A percentile compares a stretch with the other conserved stretches of the same genome.
These are phyloP conservation scores for Drosophila phalerata DNA, from an alignment of 2,888 invertebrate species.

Conservation along the genomic window DNA sequence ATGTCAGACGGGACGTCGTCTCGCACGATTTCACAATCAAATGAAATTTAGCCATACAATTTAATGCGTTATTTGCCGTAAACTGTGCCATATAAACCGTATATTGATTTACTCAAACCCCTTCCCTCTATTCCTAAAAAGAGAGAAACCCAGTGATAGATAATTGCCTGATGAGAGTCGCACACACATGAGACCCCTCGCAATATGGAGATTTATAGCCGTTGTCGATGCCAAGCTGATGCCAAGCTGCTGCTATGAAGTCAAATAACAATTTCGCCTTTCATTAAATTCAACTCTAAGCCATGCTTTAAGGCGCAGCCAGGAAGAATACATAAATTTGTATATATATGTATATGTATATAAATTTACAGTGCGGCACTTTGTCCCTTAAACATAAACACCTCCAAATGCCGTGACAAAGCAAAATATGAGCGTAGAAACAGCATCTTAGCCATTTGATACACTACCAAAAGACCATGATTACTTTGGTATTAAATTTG, in stretches of 20 bases:
- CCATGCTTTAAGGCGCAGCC: conserved; percentile 53
- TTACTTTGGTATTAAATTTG: background rate
- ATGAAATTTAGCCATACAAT: conserved; percentile 79
- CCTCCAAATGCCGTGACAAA: conserved; percentile 55
- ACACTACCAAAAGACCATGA: conserved; percentile 17
- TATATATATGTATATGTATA: too few species aligned
- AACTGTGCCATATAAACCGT: conserved; percentile 58
- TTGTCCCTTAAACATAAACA: conserved; percentile 72
- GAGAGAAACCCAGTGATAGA: conserved; percentile 44
- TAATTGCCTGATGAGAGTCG: conserved; percentile 65
- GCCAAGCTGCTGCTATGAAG: conserved; percentile 45
- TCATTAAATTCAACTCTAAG: conserved; percentile 69
- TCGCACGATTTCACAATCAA: conserved; percentile 61
- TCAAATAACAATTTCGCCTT: conserved; percentile 75
- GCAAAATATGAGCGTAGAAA: conserved; percentile 34
- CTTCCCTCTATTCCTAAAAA: background rate
- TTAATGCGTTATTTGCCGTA: conserved; percentile 77
- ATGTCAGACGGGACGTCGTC: conserved; percentile 35
- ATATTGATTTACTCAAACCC: conserved; percentile 67
- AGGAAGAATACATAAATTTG: conserved; percentile 23
- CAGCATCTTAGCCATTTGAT: conserved; percentile 18
- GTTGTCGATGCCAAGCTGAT: conserved; percentile 15
- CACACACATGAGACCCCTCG: conserved; percentile 49
- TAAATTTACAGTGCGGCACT: conserved; percentile 27
- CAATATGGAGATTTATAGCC: conserved; percentile 74